Evolutionary conservation across 1,140 invertebrate species (phyloP).

Genomic region (Augochlora pura): DNA sequence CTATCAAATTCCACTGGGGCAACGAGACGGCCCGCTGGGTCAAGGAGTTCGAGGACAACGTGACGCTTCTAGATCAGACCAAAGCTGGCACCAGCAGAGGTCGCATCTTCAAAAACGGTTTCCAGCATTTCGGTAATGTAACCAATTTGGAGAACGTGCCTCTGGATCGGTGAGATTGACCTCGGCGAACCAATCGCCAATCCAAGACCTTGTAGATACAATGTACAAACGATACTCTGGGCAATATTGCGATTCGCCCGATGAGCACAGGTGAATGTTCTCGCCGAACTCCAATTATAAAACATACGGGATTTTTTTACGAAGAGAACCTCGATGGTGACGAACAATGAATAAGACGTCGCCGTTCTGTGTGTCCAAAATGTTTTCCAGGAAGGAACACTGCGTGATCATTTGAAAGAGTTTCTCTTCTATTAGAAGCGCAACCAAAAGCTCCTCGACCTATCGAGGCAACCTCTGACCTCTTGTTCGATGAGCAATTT

Average conservation of each 20-base stretch:
- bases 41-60: conserved; percentile 73
- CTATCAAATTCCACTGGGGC: conserved; percentile 72
- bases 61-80: conserved; percentile 70
- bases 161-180: conserved; percentile 66
- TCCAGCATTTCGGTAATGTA: conserved; percentile 69
- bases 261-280: no score
- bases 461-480: conserved; percentile 21
- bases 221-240: conserved; percentile 66
- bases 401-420: no score
- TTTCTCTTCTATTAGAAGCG: no score
- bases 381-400: no score
- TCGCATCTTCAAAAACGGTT: conserved; percentile 73
- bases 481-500: no score
- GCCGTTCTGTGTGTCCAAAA: no score
- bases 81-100: conserved; percentile 66
- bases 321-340: not conserved
- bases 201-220: conserved; percentile 34
- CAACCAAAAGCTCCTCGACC: conserved; percentile 36
- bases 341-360: not conserved
- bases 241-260: conserved; percentile 26
- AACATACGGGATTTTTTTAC: not conserved
- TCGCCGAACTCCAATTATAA: no score
- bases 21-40: conserved; percentile 73
- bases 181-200: not conserved
- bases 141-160: conserved; percentile 67